A percentile compares a stretch with the other conserved stretches of the same genome.
phyloP scores from a whole-genome alignment of 2,888 invertebrate genomes.

The Limnephilus marmoratus region DNA sequence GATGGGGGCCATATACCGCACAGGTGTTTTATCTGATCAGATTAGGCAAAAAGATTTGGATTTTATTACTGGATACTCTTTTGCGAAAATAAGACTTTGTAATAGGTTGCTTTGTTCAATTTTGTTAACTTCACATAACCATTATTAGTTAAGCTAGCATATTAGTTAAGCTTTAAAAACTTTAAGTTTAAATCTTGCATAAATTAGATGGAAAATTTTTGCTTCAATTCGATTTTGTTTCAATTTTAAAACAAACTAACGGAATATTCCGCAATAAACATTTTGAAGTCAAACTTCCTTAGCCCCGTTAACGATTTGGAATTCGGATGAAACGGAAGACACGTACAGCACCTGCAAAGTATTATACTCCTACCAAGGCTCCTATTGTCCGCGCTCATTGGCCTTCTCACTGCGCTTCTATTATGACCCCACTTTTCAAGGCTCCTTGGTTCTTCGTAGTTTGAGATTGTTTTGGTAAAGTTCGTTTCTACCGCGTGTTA shows the following conservation, averaged over 20 bases:
- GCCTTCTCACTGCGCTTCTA: no score
- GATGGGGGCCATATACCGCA: neutral
- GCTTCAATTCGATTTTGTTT: neutral
- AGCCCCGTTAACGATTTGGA: no score
- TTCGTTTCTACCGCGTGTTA: no score
- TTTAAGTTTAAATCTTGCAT: neutral
- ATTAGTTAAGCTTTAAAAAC: neutral
- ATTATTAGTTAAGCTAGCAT: neutral
- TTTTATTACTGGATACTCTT: neutral
- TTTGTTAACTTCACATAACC: neutral
- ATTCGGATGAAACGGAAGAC: no score
- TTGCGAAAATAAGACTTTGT: neutral
- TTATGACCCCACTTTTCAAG: no score
- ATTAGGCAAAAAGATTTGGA: neutral
- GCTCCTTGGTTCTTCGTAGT: no score
- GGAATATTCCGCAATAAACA: neutral
- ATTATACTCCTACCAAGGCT: no score
- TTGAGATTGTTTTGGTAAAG: no score
- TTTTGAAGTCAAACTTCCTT: no score
- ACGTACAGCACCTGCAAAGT: no score
- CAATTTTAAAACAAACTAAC: neutral
- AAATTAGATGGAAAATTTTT: neutral
- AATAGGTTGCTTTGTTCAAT: neutral
- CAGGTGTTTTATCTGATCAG: neutral
- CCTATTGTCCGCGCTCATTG: no score